Evolutionary conservation across 2,113 vertebrate genomes (phyloP).

Genomic region (Trachemys scripta): DNA sequence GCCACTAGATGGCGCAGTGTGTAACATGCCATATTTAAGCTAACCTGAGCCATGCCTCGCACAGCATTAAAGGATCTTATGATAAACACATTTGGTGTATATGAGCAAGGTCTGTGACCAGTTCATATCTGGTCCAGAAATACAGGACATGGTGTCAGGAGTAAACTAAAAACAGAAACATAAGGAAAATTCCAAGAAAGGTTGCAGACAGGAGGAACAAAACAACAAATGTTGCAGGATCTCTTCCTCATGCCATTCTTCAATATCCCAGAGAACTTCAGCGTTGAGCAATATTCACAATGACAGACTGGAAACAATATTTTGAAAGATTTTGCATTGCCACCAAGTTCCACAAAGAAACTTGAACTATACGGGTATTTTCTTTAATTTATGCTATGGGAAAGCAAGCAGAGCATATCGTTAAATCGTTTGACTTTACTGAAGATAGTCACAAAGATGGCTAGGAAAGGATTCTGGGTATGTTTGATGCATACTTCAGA

Average conservation of each 20-base stretch:
- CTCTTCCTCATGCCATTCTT: background rate
- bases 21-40: background rate
- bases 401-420: background rate
- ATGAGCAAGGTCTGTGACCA: background rate
- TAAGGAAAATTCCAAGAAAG: background rate
- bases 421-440: background rate
- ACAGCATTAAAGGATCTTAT: background rate
- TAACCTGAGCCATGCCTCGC: background rate
- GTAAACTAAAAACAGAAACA: background rate
- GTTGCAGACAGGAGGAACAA: background rate
- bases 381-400: background rate
- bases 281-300: background rate
- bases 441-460: background rate
- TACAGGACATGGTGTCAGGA: background rate
- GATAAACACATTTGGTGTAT: background rate
- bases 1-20: too few relatives aligned
- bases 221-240: background rate
- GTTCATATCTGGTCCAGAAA: background rate
- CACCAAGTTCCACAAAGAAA: background rate
- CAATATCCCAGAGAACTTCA: background rate
- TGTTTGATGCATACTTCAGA: background rate
- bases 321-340: background rate
- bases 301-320: background rate
- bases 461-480: background rate
- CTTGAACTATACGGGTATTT: background rate